Percentiles rank a stretch among this genome's conserved stretches.
Evolutionary conservation across 2,797 vertebrate species (phyloP).

Genomic region (Tragelaphus eurycerus): DNA sequence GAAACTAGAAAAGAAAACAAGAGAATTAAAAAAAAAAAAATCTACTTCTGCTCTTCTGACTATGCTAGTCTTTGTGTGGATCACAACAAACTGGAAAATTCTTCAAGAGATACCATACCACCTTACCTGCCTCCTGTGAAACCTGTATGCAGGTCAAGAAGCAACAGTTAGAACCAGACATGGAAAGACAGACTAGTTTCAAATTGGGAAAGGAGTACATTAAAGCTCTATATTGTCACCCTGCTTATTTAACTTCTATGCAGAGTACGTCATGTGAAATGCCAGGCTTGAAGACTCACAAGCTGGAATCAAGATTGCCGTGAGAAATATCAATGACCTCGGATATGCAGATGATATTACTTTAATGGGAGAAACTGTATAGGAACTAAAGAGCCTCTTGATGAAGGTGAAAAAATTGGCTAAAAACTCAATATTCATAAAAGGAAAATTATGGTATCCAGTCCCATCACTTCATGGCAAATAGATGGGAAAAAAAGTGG

Average conservation of each 20-base stretch:
- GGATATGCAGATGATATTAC: not conserved
- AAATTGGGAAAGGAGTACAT: not conserved
- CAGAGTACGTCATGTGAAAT: fast-evolving
- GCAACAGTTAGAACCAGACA: not conserved
- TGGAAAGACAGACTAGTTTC: not conserved
- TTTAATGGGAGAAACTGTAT: not conserved
- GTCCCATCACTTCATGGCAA: not conserved
- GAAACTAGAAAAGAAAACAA: not conserved
- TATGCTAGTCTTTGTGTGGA: not conserved
- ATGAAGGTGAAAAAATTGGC: not conserved
- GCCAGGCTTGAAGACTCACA: not conserved
- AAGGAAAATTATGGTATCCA: not conserved
- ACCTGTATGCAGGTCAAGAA: not conserved
- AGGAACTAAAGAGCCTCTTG: not conserved
- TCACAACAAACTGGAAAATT: not conserved
- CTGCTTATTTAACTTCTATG: not conserved
- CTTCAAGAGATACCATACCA: not conserved
- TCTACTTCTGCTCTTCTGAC: not conserved
- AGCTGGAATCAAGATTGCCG: not conserved
- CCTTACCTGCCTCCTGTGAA: not conserved
- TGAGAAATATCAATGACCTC: not conserved
- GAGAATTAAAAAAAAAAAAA: not conserved
- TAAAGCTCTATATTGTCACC: not conserved
- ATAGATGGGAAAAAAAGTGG: not conserved
- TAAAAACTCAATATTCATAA: not conserved